Base-by-base conservation (phyloP, 1,140 invertebrate species). In the Phthorimaea operculella region DNA sequence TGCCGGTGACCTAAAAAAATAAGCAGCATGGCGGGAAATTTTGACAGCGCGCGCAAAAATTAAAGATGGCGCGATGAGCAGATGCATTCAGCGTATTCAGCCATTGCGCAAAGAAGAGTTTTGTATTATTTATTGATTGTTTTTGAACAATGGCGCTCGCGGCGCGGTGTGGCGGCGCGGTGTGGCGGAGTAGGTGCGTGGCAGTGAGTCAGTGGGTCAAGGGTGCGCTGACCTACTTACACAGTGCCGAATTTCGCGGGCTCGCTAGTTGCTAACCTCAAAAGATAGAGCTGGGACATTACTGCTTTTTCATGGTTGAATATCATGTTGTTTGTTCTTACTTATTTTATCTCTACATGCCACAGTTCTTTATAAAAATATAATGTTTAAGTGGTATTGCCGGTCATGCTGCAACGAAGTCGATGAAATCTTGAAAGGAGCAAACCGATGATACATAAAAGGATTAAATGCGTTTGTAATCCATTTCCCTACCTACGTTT, bases 51-150 rank as follows among this genome's bases (percentile, higher is more conserved):
- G 70, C 64, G 69, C 17, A 33, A 50, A 72, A 72, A 65, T 60
- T 50, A 28, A 28, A 66, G 51, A 72, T 64, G 63, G 60, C 63
- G 53, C 54, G 48, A 28, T 28, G 21, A 6, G 21, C 21, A 4
- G 21, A 4, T 28, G 58, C 69, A 62, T 60, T 59, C 64, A 55
- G 52, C 53, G 58, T 65, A 74, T 74, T 72, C 69, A 69, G 68
- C 56, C 59, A 57, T 83, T 81, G 70, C 74, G 78, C 73, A 82
- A 82, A 73, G 73, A 66, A 68, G 69, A 77, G 70, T 72, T 75
- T 75, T 69, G 69, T 80, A 81, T 81, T 82, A 84, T 84, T 81
- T 84, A 84, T 84, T 84, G 78, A 84, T 84, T 80, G 81, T 83
- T 79, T 72, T 76, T 80, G 80, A 83, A 83, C 81, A 82, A 82